Conservation (phyloP, 37 sponge, comb jelly and placozoan genomes). For the Spongilla lacustris region DNA sequence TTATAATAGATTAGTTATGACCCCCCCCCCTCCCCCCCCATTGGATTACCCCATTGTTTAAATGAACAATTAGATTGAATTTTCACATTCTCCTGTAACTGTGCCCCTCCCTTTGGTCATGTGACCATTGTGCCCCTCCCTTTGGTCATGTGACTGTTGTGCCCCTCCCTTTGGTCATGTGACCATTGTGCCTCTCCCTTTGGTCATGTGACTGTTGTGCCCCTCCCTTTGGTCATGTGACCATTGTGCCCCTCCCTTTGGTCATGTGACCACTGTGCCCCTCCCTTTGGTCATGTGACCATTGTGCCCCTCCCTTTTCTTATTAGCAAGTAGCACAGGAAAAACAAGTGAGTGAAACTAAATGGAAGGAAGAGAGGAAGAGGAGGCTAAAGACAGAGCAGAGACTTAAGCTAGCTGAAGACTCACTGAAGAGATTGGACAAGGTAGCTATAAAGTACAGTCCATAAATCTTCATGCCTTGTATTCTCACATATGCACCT, state of each 20-base stretch:
- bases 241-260: neutral
- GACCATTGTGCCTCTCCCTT: no score
- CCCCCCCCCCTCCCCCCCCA: no score
- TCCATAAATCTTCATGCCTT: neutral
- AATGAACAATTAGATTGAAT: no score
- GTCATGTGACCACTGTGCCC: neutral
- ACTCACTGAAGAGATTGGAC: constrained; percentile 94
- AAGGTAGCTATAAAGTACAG: neutral
- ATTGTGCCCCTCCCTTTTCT: neutral
- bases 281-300: neutral
- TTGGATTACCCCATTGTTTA: no score
- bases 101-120: no score
- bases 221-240: neutral
- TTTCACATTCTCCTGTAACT: no score
- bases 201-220: no score
- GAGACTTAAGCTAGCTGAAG: constrained; percentile 88
- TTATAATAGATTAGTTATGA: no score
- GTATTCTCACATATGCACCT: neutral
- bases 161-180: no score
- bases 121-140: no score
- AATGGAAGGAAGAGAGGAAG: constrained; percentile 77
- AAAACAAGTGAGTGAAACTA: constrained; percentile 51
- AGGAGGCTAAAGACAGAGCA: constrained; percentile 86
- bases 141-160: no score
- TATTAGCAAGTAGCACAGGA: constrained; percentile 63